A percentile compares a stretch with the other conserved stretches of the same genome.
Evolutionary conservation across 2,113 vertebrate genomes (phyloP).

Genomic region (Miniopterus natalensis): DNA sequence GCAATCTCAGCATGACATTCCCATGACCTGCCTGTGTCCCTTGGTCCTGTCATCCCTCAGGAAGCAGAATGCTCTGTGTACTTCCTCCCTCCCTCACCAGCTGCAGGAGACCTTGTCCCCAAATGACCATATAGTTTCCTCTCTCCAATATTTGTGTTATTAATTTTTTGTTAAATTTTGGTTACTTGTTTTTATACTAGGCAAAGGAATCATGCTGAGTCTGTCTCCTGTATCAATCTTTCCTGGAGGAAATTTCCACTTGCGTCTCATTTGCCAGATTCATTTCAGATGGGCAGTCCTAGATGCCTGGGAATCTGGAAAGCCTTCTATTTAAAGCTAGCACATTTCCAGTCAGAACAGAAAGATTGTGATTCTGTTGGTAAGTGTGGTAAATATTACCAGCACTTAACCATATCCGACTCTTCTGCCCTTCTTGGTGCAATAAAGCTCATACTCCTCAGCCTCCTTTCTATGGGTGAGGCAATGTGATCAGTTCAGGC

Average conservation of each 20-base stretch:
- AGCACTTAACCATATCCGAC: background rate
- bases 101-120: background rate
- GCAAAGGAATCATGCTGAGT: background rate
- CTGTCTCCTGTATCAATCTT: background rate
- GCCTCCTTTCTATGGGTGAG: background rate
- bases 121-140: background rate
- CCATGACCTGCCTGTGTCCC: background rate
- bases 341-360: background rate
- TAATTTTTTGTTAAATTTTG: constrained; percentile 11
- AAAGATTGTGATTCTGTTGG: background rate
- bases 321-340: background rate
- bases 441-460: background rate
- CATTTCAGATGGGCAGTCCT: background rate
- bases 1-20: background rate
- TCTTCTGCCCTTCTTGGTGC: background rate
- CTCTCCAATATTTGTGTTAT: background rate
- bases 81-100: background rate
- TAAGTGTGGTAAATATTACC: background rate
- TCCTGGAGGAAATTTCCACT: background rate
- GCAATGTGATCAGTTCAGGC: background rate
- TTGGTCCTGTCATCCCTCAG: background rate
- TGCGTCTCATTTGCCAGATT: background rate
- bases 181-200: background rate
- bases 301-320: background rate
- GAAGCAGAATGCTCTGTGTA: background rate